Percentiles rank a stretch among this genome's conserved stretches.
These are phyloP conservation scores for Germaria angustata DNA, from an alignment of 2,888 invertebrate species.

Conservation along the genomic window DNA sequence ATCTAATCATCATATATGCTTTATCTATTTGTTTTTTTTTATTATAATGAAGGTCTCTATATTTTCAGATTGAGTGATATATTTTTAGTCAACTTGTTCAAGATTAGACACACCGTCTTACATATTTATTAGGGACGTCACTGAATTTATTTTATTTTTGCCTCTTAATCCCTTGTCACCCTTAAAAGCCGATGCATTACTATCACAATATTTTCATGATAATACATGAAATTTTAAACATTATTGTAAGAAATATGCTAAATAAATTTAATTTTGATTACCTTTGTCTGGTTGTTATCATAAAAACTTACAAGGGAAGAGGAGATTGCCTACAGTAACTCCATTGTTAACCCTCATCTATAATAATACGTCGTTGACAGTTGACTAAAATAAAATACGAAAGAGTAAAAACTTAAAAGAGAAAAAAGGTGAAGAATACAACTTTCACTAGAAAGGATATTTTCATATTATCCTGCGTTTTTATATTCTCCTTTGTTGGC, in stretches of 20 bases:
- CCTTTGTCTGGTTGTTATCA: conserved; percentile 61
- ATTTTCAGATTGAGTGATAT: too few relatives aligned
- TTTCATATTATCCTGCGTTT: conserved; percentile 6
- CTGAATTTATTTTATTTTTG: neutral
- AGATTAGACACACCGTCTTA: neutral
- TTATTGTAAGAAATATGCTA: conserved; percentile 7
- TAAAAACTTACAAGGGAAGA: neutral
- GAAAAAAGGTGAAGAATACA: conserved; percentile 44
- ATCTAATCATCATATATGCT: too few relatives aligned
- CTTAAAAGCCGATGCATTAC: neutral
- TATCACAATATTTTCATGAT: neutral
- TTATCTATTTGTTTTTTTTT: too few relatives aligned
- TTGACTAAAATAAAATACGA: conserved; percentile 70
- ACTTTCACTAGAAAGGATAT: conserved; percentile 57
- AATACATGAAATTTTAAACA: conserved; percentile 25
- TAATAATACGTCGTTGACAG: conserved; percentile 77
- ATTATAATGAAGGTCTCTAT: too few relatives aligned
- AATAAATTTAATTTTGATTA: conserved; percentile 63
- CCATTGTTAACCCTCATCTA: conserved; percentile 77
- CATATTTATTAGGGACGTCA: neutral
- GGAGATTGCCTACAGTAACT: conserved; percentile 29
- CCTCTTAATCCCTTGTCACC: neutral
- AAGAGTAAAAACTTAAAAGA: conserved; percentile 29
- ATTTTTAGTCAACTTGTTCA: too few relatives aligned
- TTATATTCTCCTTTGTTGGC: conserved; percentile 1